Evolutionary conservation across 2,888 invertebrate species (phyloP), one percentile per base, ranked within the genome.

Genomic region (Oxystoma pomonae): DNA sequence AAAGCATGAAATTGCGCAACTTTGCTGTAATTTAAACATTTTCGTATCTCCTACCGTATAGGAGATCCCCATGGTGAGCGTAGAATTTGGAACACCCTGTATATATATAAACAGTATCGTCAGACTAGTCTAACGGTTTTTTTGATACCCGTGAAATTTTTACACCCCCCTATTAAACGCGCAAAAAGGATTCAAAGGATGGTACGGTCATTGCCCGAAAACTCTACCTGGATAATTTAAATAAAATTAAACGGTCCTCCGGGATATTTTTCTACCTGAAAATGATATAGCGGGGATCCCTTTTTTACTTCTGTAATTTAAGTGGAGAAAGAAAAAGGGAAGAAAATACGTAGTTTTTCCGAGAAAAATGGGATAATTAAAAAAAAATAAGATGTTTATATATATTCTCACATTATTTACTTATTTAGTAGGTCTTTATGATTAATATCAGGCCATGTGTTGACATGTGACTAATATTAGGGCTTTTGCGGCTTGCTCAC

Each of bases 361-460:
- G n/a, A n/a, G n/a, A n/a, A n/a, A n/a, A n/a, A n/a, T n/a, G n/a
- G n/a, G n/a, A n/a, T n/a, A n/a, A n/a, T n/a, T n/a, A n/a, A n/a
- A n/a, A n/a, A n/a, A n/a, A n/a, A n/a, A n/a, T n/a, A n/a, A n/a
- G n/a, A n/a, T n/a, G n/a, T n/a, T n/a, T n/a, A n/a, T n/a, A n/a
- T n/a, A n/a, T n/a, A n/a, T n/a, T n/a, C n/a, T 35, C 3, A 35
- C 12, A 7, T 35, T 35, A 35, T 35, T 35, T 35, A 35, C 35
- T 35, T 35, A 35, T 35, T 35, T 17, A 19, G 19, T 16, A 16
- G n/a, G 16, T 16, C 69, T 69, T 76, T 77, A 78, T 80, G 80
- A 80, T 80, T 80, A 79, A 80, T 80, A 80, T 80, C 80, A 66
- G 75, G 76, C 71, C 73, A 77, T 80, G 80, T 80, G 80, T 80